Conservation (phyloP, 2,797 vertebrate genomes). For the Neostethus bicornis region DNA sequence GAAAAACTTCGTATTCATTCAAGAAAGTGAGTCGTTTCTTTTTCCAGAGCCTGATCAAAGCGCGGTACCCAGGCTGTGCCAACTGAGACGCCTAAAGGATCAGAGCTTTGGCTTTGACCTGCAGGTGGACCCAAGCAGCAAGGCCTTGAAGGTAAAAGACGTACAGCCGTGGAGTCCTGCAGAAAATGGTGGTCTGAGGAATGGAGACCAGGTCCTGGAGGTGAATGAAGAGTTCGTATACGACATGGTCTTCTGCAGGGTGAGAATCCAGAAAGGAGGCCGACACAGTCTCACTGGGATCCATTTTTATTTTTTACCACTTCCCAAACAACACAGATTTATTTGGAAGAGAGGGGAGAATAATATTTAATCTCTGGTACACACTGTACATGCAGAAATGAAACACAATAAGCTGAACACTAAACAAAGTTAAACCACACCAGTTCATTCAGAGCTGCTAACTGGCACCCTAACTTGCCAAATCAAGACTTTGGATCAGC, state of each 20-base stretch:
- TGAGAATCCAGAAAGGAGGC: slow-evolving; percentile 57
- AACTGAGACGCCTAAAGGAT: slow-evolving; percentile 77
- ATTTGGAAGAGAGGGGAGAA: no score
- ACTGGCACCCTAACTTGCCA: no score
- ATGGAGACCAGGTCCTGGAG: slow-evolving; percentile 88
- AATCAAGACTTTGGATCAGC: no score
- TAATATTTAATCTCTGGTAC: no score
- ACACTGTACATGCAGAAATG: no score
- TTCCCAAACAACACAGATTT: no score
- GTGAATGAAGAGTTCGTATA: slow-evolving; percentile 86
- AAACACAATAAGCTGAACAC: no score
- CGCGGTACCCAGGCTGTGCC: slow-evolving; percentile 77
- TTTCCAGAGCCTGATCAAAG: slow-evolving; percentile 62
- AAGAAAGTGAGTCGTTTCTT: slow-evolving; percentile 3
- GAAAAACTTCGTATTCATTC: neutral
- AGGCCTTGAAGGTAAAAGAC: slow-evolving; percentile 76
- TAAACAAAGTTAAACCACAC: no score
- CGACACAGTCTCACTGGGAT: neutral
- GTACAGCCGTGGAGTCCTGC: slow-evolving; percentile 85
- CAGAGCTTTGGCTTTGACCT: slow-evolving; percentile 88
- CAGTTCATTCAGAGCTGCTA: no score
- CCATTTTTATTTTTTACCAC: neutral
- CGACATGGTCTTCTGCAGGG: slow-evolving; percentile 78
- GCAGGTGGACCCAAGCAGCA: slow-evolving; percentile 52
- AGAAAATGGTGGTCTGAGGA: slow-evolving; percentile 82